A percentile compares a stretch with the other conserved stretches of the same genome.
Evolutionary conservation across 2,113 vertebrate genomes (phyloP).

Genomic region (Lepidothrix coronata): DNA sequence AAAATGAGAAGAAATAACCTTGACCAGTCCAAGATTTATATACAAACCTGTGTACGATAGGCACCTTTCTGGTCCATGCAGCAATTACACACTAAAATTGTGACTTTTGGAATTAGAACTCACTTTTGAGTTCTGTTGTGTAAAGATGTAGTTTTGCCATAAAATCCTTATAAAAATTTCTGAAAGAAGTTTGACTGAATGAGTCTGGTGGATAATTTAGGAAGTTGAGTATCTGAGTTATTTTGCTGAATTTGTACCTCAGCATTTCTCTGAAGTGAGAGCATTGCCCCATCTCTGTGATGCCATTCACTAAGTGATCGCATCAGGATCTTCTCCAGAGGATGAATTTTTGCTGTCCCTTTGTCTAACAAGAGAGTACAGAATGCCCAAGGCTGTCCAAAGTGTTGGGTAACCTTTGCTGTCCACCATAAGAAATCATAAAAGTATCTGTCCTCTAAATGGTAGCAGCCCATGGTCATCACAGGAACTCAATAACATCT

Average conservation of each 20-base stretch:
- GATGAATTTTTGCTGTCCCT: background rate
- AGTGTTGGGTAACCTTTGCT: background rate
- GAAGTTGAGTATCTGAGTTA: background rate
- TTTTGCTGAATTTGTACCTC: background rate
- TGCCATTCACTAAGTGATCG: background rate
- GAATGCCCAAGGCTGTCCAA: background rate
- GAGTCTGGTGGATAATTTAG: background rate
- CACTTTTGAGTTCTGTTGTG: background rate
- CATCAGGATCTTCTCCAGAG: background rate
- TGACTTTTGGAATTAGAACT: background rate
- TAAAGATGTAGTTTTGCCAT: background rate
- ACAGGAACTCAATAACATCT: background rate
- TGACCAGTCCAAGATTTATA: background rate
- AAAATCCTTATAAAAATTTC: background rate
- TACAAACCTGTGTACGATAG: background rate
- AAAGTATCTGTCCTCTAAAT: background rate
- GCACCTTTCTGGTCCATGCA: background rate
- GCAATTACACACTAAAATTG: background rate
- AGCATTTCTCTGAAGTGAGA: background rate
- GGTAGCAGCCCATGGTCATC: background rate
- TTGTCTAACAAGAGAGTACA: background rate
- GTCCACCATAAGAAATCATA: background rate
- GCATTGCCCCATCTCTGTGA: background rate
- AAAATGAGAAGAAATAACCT: background rate
- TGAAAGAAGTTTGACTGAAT: background rate